Percentiles rank a stretch among this genome's conserved stretches.
Conservation (phyloP, 2,888 invertebrate species). For the Lapara coniferarum region DNA sequence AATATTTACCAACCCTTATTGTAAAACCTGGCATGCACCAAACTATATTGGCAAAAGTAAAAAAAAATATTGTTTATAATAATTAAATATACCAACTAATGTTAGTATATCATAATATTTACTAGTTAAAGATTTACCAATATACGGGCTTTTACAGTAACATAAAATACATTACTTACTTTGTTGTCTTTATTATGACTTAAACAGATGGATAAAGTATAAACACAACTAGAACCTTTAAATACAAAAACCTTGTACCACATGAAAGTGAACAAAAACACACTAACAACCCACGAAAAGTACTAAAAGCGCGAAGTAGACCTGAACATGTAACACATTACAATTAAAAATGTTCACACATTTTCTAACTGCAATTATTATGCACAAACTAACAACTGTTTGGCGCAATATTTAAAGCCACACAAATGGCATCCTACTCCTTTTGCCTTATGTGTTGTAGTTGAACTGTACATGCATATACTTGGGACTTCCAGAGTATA, state of each 20-base stretch:
- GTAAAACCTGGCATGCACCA: no score
- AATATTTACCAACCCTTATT: no score
- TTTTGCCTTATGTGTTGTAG: conserved; percentile 52
- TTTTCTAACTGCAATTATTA: conserved; percentile 37
- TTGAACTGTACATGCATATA: conserved; percentile 41
- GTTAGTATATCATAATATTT: no score
- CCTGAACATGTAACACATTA: conserved; percentile 24
- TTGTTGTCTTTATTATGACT: no score
- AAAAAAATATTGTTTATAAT: no score
- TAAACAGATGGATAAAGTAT: no score
- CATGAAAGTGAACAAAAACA: background rate
- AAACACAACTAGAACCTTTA: background rate
- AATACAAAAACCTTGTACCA: background rate
- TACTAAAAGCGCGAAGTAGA: conserved; percentile 29
- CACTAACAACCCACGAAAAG: conserved; percentile 20
- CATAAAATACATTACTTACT: no score
- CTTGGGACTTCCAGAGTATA: conserved; percentile 59
- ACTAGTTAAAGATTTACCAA: no score
- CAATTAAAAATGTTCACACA: conserved; percentile 23
- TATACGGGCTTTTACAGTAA: no score
- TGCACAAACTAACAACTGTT: conserved; percentile 39
- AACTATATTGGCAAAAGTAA: no score
- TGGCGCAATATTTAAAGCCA: conserved; percentile 46
- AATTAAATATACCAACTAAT: no score
- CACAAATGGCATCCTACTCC: conserved; percentile 46